phyloP scores from a whole-genome alignment of 1,140 invertebrate species.

The Reticulitermes speratus region DNA sequence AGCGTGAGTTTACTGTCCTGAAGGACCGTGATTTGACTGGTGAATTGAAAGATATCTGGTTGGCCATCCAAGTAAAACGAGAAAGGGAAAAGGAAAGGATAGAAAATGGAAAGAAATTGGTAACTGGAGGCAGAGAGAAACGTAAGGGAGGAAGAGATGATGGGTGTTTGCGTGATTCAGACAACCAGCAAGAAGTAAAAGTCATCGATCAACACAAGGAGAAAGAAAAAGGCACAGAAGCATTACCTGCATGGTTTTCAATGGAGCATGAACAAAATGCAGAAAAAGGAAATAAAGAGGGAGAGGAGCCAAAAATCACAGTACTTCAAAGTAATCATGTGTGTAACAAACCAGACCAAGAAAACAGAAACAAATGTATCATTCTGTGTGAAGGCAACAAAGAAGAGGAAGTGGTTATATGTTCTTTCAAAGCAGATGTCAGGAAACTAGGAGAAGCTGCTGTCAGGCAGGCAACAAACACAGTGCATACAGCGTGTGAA shows the following conservation, averaged over 20 bases:
- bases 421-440: background rate
- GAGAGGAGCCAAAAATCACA: background rate
- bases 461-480: background rate
- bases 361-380: background rate
- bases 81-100: conserved; percentile 54
- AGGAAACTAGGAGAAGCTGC: background rate
- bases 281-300: background rate
- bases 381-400: background rate
- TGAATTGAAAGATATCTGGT: conserved; percentile 71
- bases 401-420: background rate
- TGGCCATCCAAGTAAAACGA: conserved; percentile 62
- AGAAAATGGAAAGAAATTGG: conserved; percentile 19
- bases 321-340: background rate
- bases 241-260: background rate
- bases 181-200: background rate
- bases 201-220: background rate
- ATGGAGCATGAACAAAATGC: background rate
- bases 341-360: background rate
- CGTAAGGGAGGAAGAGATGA: background rate
- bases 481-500: background rate
- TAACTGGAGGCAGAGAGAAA: background rate
- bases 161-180: background rate
- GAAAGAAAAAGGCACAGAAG: background rate
- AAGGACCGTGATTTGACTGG: conserved; percentile 68
- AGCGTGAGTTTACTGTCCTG: conserved; percentile 58